Evolutionary conservation across 2,888 invertebrate genomes (phyloP).

Genomic region (Epinotia ramella): DNA sequence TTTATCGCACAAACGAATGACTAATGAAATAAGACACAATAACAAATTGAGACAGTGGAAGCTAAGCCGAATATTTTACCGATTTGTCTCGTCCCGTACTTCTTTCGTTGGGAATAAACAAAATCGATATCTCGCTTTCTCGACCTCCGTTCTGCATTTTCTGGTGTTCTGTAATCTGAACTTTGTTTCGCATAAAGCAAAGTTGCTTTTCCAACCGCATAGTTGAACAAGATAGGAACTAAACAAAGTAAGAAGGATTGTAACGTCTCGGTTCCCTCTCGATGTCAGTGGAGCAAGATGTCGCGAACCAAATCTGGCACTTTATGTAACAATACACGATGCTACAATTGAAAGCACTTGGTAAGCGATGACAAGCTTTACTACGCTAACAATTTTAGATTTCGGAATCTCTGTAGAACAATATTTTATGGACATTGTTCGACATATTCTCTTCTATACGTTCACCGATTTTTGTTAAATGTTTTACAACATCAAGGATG

Average conservation of each 20-base stretch:
- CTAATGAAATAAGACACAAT: slow-evolving; percentile 64
- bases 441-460: neutral
- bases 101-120: slow-evolving; percentile 61
- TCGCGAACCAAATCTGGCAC: slow-evolving; percentile 46
- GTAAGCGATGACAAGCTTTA: slow-evolving; percentile 6
- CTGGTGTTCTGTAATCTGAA: neutral
- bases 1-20: slow-evolving; percentile 51
- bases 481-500: neutral
- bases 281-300: slow-evolving; percentile 52
- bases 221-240: neutral
- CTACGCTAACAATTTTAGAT: neutral
- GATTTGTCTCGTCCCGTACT: slow-evolving; percentile 60
- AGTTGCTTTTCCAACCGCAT: slow-evolving; percentile 1
- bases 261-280: slow-evolving; percentile 50
- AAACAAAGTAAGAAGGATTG: neutral
- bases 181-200: neutral
- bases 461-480: neutral
- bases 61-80: slow-evolving; percentile 63
- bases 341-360: slow-evolving; percentile 24
- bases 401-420: neutral
- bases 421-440: neutral
- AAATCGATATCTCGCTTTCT: slow-evolving; percentile 52
- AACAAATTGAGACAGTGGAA: slow-evolving; percentile 65
- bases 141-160: neutral
- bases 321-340: slow-evolving; percentile 47